Base-by-base conservation (phyloP, 2,113 vertebrate species). In the Chaenogobius annularis region DNA sequence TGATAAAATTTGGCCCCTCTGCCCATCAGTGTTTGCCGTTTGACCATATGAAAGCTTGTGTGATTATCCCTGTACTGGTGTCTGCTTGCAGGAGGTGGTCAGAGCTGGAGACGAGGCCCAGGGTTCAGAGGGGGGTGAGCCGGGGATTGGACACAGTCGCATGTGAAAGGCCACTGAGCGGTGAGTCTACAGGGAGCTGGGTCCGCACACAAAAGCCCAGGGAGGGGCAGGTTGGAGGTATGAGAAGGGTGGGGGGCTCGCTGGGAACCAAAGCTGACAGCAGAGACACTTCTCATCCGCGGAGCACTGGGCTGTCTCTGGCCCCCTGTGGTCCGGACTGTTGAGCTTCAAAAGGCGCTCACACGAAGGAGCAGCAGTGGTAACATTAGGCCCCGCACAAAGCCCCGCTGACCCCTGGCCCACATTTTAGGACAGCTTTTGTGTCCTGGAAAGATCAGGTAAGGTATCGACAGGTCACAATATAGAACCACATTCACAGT, bases 61-160 rank as follows among this genome's bases (percentile, higher is more conserved):
- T 78, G 22, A 22, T 13, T 67, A 15, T 31, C 12, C 43, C 13
- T 68, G 17, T 37, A 26, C 20, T 35, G n/a, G 31, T 66, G 40
- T 23, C 40, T 46, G 40, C 63, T 65, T 46, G 35, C 40, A 63
- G 79, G 69, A 79, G 69, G 67, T 80, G 82, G 83, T 80, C 80
- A 81, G 78, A 77, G 85, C 85, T 81, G 81, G 79, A 78, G 80
- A 87, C 73, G 83, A 68, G 83, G 72, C 74, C 83, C 69, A 31
- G 70, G 75, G 72, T 79, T 86, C 79, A 69, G 75, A 70, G 81
- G 84, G 75, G 85, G 88, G 80, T 80, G 69, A 66, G 83, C 46
- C 70, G 78, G 85, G 90, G 90, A 93, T 93, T 93, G 91, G 90
- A 93, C 92, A 93, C 93, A 94, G 90, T 93, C 82, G 82, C 91